These are phyloP conservation scores for Pseudopipra pipra DNA, from an alignment of 2,113 vertebrate species.

Conservation along the genomic window DNA sequence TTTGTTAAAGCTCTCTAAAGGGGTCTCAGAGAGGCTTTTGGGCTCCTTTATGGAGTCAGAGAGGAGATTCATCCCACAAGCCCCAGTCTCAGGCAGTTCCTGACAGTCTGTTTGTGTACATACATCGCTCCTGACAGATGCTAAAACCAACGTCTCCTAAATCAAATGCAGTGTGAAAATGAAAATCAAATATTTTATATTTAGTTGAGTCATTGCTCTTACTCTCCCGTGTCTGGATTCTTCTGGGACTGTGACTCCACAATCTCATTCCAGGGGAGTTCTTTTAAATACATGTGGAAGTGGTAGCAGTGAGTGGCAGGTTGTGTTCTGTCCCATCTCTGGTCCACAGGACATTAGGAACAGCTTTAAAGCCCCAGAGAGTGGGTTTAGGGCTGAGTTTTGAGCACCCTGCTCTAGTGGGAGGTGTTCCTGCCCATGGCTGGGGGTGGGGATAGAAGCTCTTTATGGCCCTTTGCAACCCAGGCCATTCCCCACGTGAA, in stretches of 20 bases:
- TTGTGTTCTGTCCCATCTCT: background rate
- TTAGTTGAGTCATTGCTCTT: background rate
- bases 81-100: background rate
- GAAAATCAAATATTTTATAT: background rate
- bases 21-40: background rate
- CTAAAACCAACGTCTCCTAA: background rate
- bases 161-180: background rate
- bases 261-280: background rate
- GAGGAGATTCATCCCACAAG: background rate
- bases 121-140: background rate
- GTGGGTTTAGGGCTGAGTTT: background rate
- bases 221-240: background rate
- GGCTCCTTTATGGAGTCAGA: background rate
- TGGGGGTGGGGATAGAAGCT: background rate
- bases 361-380: background rate
- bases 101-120: background rate
- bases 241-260: background rate
- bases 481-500: background rate
- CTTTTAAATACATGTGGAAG: background rate
- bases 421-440: background rate
- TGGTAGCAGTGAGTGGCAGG: fast-evolving
- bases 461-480: background rate
- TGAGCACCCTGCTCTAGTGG: background rate
- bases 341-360: no score
- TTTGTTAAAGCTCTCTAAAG: background rate